A percentile compares a stretch with the other conserved stretches of the same genome.
Conservation (phyloP, 2,888 invertebrate genomes). For the Melipona beecheii region DNA sequence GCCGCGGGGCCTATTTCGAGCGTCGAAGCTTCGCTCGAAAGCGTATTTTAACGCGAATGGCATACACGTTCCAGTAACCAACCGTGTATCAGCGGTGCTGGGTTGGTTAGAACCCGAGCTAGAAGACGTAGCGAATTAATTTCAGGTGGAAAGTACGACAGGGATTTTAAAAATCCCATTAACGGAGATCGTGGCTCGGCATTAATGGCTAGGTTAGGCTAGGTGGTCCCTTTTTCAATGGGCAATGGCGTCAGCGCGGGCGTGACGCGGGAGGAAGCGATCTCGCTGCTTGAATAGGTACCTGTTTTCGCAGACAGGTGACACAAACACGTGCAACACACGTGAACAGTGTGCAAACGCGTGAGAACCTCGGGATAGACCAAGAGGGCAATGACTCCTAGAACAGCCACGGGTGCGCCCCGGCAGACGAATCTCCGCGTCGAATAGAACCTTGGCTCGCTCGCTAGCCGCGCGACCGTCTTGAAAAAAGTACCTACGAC, state of each 20-base stretch:
- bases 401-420: conserved; percentile 48
- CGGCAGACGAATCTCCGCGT: conserved; percentile 54
- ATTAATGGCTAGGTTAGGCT: neutral
- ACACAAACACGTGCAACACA: conserved; percentile 62
- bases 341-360: conserved; percentile 54
- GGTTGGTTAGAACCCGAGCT: too few species aligned
- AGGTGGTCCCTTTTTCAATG: conserved; percentile 42
- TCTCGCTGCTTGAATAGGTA: conserved; percentile 76
- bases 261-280: conserved; percentile 44
- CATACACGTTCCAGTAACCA: neutral
- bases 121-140: too few species aligned
- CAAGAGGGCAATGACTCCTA: conserved; percentile 70
- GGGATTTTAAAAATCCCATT: conserved; percentile 52
- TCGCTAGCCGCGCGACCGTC: neutral
- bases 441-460: conserved; percentile 44
- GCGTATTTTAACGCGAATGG: neutral
- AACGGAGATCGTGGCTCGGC: neutral
- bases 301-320: conserved; percentile 77
- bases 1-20: neutral
- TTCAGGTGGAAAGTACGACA: too few species aligned
- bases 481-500: conserved; percentile 37
- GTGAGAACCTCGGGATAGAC: conserved; percentile 68
- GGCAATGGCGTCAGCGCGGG: conserved; percentile 40
- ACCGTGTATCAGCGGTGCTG: too few species aligned
- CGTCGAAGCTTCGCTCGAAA: neutral